phyloP scores from a whole-genome alignment of 2,888 invertebrate genomes.

The Dolichopus griseipennis region DNA sequence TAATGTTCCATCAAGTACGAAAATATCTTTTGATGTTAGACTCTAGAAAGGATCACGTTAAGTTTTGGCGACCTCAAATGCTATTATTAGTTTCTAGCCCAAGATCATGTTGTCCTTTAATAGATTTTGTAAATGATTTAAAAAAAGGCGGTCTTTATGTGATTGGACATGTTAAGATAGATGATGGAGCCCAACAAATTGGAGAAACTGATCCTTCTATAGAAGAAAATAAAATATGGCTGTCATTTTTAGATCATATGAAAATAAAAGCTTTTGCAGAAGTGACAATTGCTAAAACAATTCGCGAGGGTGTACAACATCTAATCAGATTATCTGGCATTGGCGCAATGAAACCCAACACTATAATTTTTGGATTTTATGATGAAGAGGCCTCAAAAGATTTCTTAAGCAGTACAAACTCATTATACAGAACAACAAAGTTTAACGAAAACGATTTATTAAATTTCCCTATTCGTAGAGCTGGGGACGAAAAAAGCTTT shows the following conservation, averaged over 20 bases:
- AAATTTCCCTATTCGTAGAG: conserved; percentile 49
- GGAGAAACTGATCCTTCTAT: conserved; percentile 59
- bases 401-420: conserved; percentile 56
- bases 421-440: conserved; percentile 52
- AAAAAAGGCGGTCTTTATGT: conserved; percentile 90
- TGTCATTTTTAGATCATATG: conserved; percentile 87
- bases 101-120: conserved; percentile 78
- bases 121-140: conserved; percentile 95
- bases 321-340: conserved; percentile 84
- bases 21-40: conserved; percentile 94
- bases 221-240: conserved; percentile 79
- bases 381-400: conserved; percentile 68
- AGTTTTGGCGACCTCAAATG: conserved; percentile 98
- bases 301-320: conserved; percentile 87
- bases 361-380: conserved; percentile 88
- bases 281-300: conserved; percentile 73
- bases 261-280: conserved; percentile 96
- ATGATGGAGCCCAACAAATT: conserved; percentile 43
- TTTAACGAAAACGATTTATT: conserved; percentile 47
- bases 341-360: conserved; percentile 99
- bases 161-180: conserved; percentile 73
- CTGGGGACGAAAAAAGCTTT: conserved; percentile 43
- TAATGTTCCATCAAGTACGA: conserved; percentile 96
- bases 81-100: conserved; percentile 87
- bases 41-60: conserved; percentile 94